phyloP scores from a whole-genome alignment of 2,113 vertebrate species.

The Myrmophylax atrothorax region DNA sequence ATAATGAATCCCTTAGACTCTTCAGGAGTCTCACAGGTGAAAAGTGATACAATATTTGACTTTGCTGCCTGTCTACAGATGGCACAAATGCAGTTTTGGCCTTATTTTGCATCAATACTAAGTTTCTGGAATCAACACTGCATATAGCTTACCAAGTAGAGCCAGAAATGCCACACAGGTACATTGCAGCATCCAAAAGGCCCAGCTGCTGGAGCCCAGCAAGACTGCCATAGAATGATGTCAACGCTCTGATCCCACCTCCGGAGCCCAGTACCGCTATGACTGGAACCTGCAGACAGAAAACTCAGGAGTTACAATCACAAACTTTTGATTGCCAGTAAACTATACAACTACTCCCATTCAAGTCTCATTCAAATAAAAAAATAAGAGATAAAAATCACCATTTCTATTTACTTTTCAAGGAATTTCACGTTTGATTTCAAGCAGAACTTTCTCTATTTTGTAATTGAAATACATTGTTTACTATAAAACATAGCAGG shows the following conservation, averaged over 20 bases:
- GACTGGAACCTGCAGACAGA: conserved; percentile 77
- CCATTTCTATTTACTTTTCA: background rate
- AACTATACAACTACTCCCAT: background rate
- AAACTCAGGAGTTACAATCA: background rate
- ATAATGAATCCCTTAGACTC: background rate
- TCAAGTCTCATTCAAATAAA: background rate
- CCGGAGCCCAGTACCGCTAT: conserved; percentile 84
- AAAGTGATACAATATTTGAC: background rate
- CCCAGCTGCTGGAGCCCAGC: conserved; percentile 81
- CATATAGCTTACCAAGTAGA: conserved; percentile 85
- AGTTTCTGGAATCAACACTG: background rate
- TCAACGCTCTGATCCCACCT: conserved; percentile 85
- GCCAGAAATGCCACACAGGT: conserved; percentile 85
- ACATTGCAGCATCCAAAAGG: conserved; percentile 77
- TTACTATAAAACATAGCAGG: background rate
- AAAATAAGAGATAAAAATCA: background rate
- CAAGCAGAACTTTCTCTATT: background rate
- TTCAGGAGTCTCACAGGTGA: background rate
- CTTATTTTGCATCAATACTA: background rate
- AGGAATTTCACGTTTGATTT: background rate
- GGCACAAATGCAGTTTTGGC: background rate
- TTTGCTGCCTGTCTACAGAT: background rate
- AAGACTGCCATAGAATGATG: conserved; percentile 80
- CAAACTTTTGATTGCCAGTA: background rate
- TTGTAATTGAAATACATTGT: background rate